These are phyloP conservation scores for Tenthredo amoena DNA, from an alignment of 2,888 invertebrate species.

Conservation along the genomic window DNA sequence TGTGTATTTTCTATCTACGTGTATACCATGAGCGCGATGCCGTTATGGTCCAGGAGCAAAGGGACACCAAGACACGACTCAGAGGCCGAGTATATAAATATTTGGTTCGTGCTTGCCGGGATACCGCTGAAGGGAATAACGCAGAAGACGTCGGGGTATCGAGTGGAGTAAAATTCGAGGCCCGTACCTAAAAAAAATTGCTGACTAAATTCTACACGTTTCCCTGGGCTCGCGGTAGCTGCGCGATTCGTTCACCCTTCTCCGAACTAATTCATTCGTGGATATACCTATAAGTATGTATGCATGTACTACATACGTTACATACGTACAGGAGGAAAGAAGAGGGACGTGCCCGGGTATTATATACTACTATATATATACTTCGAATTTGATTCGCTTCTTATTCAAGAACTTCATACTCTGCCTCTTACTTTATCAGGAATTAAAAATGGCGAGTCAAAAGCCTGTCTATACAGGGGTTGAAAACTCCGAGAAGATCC, in stretches of 20 bases:
- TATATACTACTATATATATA: not conserved
- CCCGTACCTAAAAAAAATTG: not conserved
- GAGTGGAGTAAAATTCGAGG: not conserved
- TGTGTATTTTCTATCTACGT: constrained; percentile 14
- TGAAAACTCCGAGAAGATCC: not conserved
- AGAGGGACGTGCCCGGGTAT: not conserved
- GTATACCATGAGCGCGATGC: not conserved
- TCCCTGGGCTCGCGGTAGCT: not conserved
- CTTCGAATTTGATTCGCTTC: not conserved
- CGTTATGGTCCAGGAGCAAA: not conserved
- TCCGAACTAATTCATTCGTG: not conserved
- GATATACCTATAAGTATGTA: not conserved
- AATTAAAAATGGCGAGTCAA: not conserved
- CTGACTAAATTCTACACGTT: not conserved
- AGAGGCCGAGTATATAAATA: constrained; percentile 34
- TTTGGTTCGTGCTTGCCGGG: constrained; percentile 39
- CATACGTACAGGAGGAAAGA: not conserved
- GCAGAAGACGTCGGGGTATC: not conserved
- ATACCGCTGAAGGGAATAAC: constrained; percentile 35
- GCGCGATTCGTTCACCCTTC: not conserved
- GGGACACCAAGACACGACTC: constrained; percentile 16
- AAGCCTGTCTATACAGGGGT: not conserved
- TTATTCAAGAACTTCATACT: not conserved
- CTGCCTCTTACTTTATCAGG: not conserved
- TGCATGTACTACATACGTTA: no score